phyloP scores from a whole-genome alignment of 2,797 vertebrate species.

The Benthosema pterotum region DNA sequence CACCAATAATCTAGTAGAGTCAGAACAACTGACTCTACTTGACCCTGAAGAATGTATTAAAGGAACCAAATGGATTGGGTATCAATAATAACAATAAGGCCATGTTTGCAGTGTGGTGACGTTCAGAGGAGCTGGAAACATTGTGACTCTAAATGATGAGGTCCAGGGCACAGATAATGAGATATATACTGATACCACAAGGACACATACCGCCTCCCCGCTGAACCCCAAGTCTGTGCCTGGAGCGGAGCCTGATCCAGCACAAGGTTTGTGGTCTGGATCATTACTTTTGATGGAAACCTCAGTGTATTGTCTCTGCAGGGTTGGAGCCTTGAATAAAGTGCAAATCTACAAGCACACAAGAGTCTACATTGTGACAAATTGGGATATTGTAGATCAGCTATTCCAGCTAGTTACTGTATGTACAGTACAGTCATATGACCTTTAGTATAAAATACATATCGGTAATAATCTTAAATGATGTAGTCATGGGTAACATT shows the following conservation, averaged over 20 bases:
- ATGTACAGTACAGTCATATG: too few relatives aligned
- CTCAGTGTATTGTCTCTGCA: not conserved
- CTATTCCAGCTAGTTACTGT: too few relatives aligned
- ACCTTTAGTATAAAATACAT: not conserved
- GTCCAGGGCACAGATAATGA: constrained; percentile 47
- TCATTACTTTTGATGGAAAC: not conserved
- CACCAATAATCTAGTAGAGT: too few relatives aligned
- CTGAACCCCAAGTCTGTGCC: not conserved
- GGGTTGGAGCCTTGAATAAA: not conserved
- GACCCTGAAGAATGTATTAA: too few relatives aligned
- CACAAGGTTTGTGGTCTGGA: constrained; percentile 49
- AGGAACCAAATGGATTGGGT: not conserved
- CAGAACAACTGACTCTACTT: too few relatives aligned
- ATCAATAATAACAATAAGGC: not conserved
- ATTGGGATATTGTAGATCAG: too few relatives aligned
- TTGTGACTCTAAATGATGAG: constrained; percentile 38
- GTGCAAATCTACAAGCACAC: too few relatives aligned
- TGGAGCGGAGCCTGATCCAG: not conserved
- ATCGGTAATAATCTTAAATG: not conserved
- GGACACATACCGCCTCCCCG: not conserved
- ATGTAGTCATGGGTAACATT: not conserved
- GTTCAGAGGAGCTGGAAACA: constrained; percentile 26
- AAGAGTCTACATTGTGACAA: too few relatives aligned
- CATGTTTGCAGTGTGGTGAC: constrained; percentile 26
- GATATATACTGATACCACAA: constrained; percentile 33